These are phyloP conservation scores for Pyrrhosoma nymphula DNA, from an alignment of 2,888 invertebrate genomes.

Conservation along the genomic window DNA sequence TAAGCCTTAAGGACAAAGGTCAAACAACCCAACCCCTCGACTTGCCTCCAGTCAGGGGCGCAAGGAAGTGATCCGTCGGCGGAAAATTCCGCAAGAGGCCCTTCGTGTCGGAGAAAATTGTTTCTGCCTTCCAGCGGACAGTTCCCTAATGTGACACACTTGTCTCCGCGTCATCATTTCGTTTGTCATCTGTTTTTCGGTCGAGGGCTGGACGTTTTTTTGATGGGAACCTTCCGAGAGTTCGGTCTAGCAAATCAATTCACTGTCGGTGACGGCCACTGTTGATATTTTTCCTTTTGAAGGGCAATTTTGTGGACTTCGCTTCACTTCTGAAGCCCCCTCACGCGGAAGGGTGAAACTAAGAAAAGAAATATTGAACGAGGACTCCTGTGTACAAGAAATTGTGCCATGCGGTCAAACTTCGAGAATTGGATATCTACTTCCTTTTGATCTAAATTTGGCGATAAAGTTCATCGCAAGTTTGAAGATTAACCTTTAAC, in stretches of 20 bases:
- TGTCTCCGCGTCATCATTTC: not conserved
- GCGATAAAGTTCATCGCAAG: no score
- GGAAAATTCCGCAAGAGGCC: not conserved
- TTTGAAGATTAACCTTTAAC: no score
- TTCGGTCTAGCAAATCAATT: not conserved
- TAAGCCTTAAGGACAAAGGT: conserved; percentile 12
- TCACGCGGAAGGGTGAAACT: not conserved
- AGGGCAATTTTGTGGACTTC: not conserved
- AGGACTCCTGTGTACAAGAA: no score
- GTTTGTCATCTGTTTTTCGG: not conserved
- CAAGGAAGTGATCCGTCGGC: not conserved
- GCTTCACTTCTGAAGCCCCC: not conserved
- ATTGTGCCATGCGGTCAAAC: no score
- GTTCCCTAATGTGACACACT: not conserved
- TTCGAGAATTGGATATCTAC: no score
- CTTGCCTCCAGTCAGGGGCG: not conserved
- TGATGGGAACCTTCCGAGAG: not conserved
- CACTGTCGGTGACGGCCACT: not conserved
- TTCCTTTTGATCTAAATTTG: no score
- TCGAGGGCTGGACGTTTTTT: not conserved
- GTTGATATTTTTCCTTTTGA: not conserved
- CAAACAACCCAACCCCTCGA: not conserved
- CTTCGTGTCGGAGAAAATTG: not conserved
- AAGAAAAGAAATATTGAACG: not conserved
- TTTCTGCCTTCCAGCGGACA: not conserved